Percentiles rank a stretch among this genome's conserved stretches.
These are phyloP conservation scores for Chaunax sp. DNA, from an alignment of 2,797 vertebrate genomes.

Conservation along the genomic window DNA sequence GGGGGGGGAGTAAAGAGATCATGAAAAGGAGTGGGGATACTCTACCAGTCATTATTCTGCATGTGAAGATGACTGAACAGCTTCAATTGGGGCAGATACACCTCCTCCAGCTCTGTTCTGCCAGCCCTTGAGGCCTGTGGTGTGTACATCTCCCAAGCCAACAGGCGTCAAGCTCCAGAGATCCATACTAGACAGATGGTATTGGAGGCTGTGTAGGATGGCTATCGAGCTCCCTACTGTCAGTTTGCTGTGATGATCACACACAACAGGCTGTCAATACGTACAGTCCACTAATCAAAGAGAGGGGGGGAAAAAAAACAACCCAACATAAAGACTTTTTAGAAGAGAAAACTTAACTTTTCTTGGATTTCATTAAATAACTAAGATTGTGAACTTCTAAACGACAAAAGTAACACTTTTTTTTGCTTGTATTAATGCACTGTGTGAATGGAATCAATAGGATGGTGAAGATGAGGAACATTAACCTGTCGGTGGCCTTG, in stretches of 20 bases:
- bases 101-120: constrained; percentile 70
- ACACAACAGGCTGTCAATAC: constrained; percentile 78
- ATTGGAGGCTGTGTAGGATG: constrained; percentile 69
- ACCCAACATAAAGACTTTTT: constrained; percentile 51
- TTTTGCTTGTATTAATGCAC: constrained; percentile 2
- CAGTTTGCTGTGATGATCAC: constrained; percentile 79
- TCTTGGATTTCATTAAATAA: constrained; percentile 53
- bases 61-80: constrained; percentile 80
- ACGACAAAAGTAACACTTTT: constrained; percentile 27
- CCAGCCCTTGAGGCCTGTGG: constrained; percentile 69
- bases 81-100: constrained; percentile 78
- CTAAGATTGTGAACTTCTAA: constrained; percentile 38
- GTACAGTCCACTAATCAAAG: constrained; percentile 82
- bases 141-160: constrained; percentile 71
- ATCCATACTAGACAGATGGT: constrained; percentile 86
- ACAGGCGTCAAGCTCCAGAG: constrained; percentile 77
- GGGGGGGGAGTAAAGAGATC: constrained; percentile 36
- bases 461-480: constrained; percentile 34
- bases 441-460: constrained; percentile 23
- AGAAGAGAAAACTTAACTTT: constrained; percentile 68
- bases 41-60: constrained; percentile 57
- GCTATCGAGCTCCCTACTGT: constrained; percentile 74
- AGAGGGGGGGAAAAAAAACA: constrained; percentile 9
- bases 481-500: constrained; percentile 72
- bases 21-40: constrained; percentile 53